Base-by-base conservation (phyloP, 2,888 invertebrate species). In the Drosophila multiciliata region DNA sequence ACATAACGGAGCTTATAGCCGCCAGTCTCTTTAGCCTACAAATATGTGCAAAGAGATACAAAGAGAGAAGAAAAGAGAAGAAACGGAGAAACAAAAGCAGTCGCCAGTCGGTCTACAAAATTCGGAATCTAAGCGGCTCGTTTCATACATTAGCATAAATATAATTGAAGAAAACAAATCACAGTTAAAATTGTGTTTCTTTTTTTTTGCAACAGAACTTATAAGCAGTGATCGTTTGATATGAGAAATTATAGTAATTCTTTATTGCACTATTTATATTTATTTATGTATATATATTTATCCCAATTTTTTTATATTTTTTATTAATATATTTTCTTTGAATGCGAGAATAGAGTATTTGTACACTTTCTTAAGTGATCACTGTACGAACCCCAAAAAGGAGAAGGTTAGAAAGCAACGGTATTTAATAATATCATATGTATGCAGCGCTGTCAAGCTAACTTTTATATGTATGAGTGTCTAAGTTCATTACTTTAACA, bases 21-120 rank as follows among this genome's bases (percentile, higher is more conserved):
- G 1, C 4, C 35, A 33, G 55, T 68, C 67, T 64, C 36, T 52
- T 42, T 23, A 15, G n/a, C 40, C n/a, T 52, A 17, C 11, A 59
- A 52, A 38, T 45, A 40, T 48, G 36, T 33, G 50, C 45, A 62
- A 42, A 75, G 60, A 45, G 58, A 17, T 8, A 3, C 11, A 58
- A 33, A 60, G 55, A 50, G 57, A 45, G 29, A 8, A 54, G 58
- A 26, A 57, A 57, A 59, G 45, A 45, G 15, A 17, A 42, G 3
- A 62, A 53, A 49, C 35, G 15, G 45, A 66, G 52, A 63, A 36
- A 33, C 6, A 52, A 63, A 36, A 49, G 15, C 53, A 62, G 85
- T 29, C 86, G 84, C 82, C 89, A 75, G 32, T 59, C 61, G 55
- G 89, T 85, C 87, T 88, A 72, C 66, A 36, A 60, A 72, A 74